Percentiles rank a stretch among this genome's conserved stretches.
These are phyloP conservation scores for Riptortus pedestris DNA, from an alignment of 1,140 invertebrate genomes.

Conservation along the genomic window DNA sequence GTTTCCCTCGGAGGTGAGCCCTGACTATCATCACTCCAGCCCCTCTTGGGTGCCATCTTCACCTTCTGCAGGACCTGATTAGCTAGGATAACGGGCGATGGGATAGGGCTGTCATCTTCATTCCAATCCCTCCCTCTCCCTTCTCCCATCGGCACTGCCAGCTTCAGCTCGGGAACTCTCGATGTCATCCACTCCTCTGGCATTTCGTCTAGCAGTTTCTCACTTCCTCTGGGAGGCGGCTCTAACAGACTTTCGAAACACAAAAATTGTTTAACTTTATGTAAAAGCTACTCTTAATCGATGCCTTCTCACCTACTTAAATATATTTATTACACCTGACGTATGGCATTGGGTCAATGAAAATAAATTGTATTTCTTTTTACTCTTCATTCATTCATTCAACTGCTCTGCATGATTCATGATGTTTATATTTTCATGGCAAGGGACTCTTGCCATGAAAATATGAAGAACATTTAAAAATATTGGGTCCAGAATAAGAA, in stretches of 20 bases:
- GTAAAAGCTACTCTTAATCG: no score
- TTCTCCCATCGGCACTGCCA: constrained; percentile 12
- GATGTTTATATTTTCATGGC: no score
- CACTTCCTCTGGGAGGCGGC: constrained; percentile 19
- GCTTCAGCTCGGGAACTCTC: background rate
- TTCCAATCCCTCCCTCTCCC: no score
- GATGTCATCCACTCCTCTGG: constrained; percentile 14
- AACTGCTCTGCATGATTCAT: no score
- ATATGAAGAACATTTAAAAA: no score
- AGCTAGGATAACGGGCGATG: constrained; percentile 23
- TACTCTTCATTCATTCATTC: no score
- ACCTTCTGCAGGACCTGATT: constrained; percentile 28
- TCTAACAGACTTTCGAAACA: constrained; percentile 27
- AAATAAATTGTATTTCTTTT: no score
- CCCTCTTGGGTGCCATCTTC: constrained; percentile 26
- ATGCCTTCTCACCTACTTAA: no score
- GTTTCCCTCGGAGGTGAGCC: constrained; percentile 23
- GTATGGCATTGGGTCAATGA: no score
- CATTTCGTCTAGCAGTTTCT: background rate
- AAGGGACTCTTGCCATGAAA: no score
- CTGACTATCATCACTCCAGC: constrained; percentile 28
- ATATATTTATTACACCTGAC: no score
- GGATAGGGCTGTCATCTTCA: constrained; percentile 25
- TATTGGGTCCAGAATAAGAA: no score
- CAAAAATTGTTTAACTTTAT: background rate